These are phyloP conservation scores for Holacanthella duospinosa DNA, from an alignment of 2,888 invertebrate genomes.

Conservation along the genomic window DNA sequence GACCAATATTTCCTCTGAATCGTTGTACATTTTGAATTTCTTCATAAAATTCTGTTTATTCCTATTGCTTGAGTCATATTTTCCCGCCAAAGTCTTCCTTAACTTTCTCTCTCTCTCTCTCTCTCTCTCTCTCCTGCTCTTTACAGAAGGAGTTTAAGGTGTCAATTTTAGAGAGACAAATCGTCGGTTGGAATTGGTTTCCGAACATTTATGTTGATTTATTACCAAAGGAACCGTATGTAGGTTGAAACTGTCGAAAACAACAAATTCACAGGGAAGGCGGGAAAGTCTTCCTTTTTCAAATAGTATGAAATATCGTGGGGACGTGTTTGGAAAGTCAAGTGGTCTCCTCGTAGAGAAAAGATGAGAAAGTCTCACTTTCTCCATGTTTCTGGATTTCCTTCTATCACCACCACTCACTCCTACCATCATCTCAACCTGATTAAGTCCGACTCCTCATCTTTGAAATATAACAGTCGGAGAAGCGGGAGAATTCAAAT, in stretches of 20 bases:
- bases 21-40: no score
- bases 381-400: slow-evolving; percentile 1
- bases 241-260: slow-evolving; percentile 21
- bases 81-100: slow-evolving; percentile 10
- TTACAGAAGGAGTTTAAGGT: slow-evolving; percentile 17
- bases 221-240: slow-evolving; percentile 17
- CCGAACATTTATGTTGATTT: slow-evolving; percentile 38
- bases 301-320: slow-evolving; percentile 34
- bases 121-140: slow-evolving; percentile 5
- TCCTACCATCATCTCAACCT: no score
- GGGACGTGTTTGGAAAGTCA: slow-evolving; percentile 32
- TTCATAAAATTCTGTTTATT: no score
- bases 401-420: no score
- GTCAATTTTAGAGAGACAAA: slow-evolving; percentile 38
- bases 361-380: not conserved
- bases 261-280: slow-evolving; percentile 16
- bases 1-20: no score
- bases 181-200: slow-evolving; percentile 38
- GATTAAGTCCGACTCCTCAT: no score
- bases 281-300: slow-evolving; percentile 19
- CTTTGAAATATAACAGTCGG: no score
- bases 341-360: slow-evolving; percentile 10
- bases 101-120: slow-evolving; percentile 7
- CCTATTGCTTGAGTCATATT: no score
- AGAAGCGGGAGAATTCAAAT: slow-evolving; percentile 8